Conservation (phyloP, 2,113 vertebrate genomes). For the Alces alces region DNA sequence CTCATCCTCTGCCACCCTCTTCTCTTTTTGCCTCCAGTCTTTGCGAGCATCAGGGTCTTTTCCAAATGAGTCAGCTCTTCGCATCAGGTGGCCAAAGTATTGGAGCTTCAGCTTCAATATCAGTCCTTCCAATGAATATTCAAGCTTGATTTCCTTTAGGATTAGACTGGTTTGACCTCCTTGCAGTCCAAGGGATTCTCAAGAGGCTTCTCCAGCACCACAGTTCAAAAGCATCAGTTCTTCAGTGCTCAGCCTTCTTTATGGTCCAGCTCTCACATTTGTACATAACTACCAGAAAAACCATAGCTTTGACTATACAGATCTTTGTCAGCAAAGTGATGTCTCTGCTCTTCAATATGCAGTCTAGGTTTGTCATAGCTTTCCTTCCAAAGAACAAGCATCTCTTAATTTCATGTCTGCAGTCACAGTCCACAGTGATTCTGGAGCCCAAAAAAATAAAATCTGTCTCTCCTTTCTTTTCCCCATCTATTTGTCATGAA, state of each 20-base stretch:
- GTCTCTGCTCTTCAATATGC: neutral
- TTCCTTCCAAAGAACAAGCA: neutral
- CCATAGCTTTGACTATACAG: neutral
- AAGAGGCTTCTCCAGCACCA: neutral
- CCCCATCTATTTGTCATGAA: neutral
- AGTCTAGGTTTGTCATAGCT: neutral
- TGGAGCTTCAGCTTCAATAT: neutral
- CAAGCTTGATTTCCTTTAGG: neutral
- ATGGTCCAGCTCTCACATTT: neutral
- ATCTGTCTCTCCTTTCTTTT: neutral
- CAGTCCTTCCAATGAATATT: neutral
- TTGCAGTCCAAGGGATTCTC: neutral
- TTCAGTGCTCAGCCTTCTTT: neutral
- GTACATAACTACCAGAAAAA: neutral
- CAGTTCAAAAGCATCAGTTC: neutral
- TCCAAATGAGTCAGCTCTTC: neutral
- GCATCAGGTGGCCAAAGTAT: neutral
- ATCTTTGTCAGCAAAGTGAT: neutral
- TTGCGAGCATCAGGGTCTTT: neutral
- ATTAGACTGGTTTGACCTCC: neutral
- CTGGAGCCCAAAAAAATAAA: neutral
- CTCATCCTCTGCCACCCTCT: neutral
- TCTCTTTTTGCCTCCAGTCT: neutral
- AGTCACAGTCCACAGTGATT: neutral
- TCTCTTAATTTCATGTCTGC: neutral